Evolutionary conservation across 1,140 invertebrate genomes (phyloP).

Genomic region (Homalodisca vitripennis): DNA sequence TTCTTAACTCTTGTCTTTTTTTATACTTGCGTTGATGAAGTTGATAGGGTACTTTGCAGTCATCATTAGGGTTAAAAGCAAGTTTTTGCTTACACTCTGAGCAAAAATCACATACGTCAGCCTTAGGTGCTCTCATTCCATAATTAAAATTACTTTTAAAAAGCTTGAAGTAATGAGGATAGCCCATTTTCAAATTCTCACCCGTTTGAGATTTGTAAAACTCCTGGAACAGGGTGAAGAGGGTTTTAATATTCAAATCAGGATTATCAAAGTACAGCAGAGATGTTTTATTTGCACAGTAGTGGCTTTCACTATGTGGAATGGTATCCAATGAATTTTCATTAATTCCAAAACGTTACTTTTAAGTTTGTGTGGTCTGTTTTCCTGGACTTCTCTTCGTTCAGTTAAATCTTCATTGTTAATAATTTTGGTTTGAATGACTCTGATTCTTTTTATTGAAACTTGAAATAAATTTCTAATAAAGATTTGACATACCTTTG

Average conservation of each 20-base stretch:
- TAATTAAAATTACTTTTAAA: too few relatives aligned
- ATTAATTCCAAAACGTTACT: conserved; percentile 7
- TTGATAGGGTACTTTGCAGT: background rate
- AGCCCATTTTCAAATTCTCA: too few relatives aligned
- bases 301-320: background rate
- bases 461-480: conserved; percentile 2
- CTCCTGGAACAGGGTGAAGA: background rate
- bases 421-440: background rate
- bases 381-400: background rate
- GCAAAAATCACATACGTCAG: conserved; percentile 8
- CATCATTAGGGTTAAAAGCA: background rate
- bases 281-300: conserved; percentile 7
- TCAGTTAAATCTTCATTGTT: background rate
- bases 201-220: conserved; percentile 18
- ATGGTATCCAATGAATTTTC: background rate
- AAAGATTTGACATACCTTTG: background rate
- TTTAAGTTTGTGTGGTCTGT: conserved; percentile 6
- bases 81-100: conserved; percentile 8
- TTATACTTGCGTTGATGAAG: conserved; percentile 6
- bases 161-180: too few relatives aligned
- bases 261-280: conserved; percentile 4
- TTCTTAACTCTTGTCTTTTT: background rate
- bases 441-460: background rate
- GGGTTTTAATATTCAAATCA: conserved; percentile 3
- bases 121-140: background rate